Evolutionary conservation across 2,113 vertebrate species (phyloP).

Genomic region (Brienomyrus longianalis): DNA sequence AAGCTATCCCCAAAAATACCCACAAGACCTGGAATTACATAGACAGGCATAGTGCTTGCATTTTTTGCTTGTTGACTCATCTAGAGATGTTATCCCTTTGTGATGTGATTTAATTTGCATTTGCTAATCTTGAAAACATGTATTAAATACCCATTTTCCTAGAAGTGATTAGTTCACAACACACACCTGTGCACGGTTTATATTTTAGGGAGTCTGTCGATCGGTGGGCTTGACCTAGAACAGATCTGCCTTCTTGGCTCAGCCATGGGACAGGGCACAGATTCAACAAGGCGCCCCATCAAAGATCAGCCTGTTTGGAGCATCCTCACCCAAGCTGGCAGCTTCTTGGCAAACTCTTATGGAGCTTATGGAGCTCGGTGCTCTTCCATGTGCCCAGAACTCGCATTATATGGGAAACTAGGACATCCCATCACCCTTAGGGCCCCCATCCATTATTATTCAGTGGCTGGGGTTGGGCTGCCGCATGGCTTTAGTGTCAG

Average conservation of each 20-base stretch:
- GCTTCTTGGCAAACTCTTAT: not conserved
- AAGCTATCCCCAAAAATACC: not conserved
- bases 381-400: not conserved
- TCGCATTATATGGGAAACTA: not conserved
- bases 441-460: conserved; percentile 17
- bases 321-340: not conserved
- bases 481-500: conserved; percentile 30
- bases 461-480: conserved; percentile 41
- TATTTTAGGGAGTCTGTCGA: not conserved
- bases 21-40: not conserved
- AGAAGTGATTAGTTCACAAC: not conserved
- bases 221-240: not conserved
- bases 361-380: not conserved
- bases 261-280: not conserved
- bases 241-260: not conserved
- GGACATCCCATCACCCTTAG: conserved; percentile 1
- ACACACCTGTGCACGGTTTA: not conserved
- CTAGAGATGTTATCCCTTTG: not conserved
- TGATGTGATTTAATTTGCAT: not conserved
- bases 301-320: not conserved
- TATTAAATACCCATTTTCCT: not conserved
- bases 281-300: not conserved
- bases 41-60: not conserved
- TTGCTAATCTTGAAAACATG: not conserved
- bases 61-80: not conserved